Evolutionary conservation across 2,113 vertebrate species (phyloP).

Genomic region (Platycercus adscitus): DNA sequence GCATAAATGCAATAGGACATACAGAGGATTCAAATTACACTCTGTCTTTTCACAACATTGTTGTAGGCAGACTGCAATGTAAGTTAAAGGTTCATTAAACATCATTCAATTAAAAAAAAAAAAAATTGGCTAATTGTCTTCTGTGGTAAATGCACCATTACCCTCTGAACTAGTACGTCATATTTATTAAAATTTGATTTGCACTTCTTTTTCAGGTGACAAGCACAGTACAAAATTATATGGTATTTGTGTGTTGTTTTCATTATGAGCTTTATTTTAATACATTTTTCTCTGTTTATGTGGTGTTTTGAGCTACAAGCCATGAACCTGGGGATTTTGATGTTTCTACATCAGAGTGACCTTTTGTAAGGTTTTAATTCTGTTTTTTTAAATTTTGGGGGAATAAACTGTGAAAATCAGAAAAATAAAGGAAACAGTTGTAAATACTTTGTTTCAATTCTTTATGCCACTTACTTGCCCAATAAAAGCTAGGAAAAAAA

Average conservation of each 20-base stretch:
- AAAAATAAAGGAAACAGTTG: background rate
- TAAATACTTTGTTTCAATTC: background rate
- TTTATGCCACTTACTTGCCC: background rate
- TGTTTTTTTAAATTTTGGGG: background rate
- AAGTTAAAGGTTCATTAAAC: constrained; percentile 71
- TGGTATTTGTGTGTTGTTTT: constrained; percentile 20
- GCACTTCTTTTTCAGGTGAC: constrained; percentile 6
- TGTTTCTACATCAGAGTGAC: constrained; percentile 45
- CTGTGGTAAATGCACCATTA: constrained; percentile 9
- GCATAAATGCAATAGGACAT: background rate
- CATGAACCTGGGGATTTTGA: constrained; percentile 29
- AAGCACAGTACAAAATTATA: background rate
- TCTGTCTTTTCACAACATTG: constrained; percentile 29
- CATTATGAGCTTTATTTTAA: background rate
- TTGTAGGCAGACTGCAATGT: constrained; percentile 45
- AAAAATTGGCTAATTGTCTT: background rate
- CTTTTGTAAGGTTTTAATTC: constrained; percentile 36
- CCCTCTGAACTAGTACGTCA: background rate
- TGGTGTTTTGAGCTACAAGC: constrained; percentile 26
- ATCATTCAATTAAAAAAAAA: constrained; percentile 28
- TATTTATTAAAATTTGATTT: constrained; percentile 60
- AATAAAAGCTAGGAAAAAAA: background rate
- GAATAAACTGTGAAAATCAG: background rate
- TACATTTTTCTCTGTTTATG: constrained; percentile 40
- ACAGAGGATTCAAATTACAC: constrained; percentile 45